These are phyloP conservation scores for Falco punctatus DNA, from an alignment of 2,113 vertebrate species.

Conservation along the genomic window DNA sequence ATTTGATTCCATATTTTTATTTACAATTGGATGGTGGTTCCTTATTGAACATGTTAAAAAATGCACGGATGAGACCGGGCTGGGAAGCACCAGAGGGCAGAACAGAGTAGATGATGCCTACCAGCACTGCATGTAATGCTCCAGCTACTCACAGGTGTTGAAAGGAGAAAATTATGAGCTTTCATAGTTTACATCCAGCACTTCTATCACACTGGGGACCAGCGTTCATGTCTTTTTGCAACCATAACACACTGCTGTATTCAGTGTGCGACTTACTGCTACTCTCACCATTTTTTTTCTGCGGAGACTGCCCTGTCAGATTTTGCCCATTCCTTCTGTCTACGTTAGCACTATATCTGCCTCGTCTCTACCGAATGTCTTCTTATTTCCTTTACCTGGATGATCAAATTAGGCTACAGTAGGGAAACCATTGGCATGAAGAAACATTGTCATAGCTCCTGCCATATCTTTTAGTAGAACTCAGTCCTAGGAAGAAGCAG, in stretches of 20 bases:
- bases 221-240: neutral
- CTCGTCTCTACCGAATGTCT: neutral
- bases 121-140: neutral
- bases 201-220: neutral
- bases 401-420: neutral
- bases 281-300: neutral
- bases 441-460: neutral
- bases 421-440: neutral
- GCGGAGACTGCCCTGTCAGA: neutral
- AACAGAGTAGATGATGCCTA: neutral
- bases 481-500: neutral
- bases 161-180: slow-evolving; percentile 24
- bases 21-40: neutral
- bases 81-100: neutral
- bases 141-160: neutral
- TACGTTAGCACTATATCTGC: neutral
- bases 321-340: neutral
- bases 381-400: neutral
- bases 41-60: neutral
- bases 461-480: neutral
- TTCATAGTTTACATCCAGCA: neutral
- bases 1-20: neutral
- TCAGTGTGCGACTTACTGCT: neutral
- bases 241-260: neutral
- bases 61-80: neutral